Evolutionary conservation across 2,113 vertebrate genomes (phyloP).

Genomic region (Anas platyrhynchos): DNA sequence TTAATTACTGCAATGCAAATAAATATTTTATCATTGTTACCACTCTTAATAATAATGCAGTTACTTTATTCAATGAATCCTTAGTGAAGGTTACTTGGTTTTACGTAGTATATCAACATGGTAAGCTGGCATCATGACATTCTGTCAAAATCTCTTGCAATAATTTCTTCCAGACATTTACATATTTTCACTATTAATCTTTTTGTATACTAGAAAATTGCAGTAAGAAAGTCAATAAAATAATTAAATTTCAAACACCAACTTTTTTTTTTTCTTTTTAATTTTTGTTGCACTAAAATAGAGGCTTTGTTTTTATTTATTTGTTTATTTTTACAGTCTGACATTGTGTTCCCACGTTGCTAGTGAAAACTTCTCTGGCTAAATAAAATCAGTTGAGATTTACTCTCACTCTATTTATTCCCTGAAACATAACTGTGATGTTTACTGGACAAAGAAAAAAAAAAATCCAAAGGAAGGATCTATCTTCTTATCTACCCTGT

Average conservation of each 20-base stretch:
- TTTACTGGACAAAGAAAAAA: not conserved
- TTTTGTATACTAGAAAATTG: not conserved
- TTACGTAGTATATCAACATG: not conserved
- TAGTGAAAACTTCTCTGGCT: constrained; percentile 38
- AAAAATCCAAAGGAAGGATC: not conserved
- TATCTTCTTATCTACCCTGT: not conserved
- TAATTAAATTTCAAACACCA: constrained; percentile 7
- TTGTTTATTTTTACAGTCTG: constrained; percentile 32
- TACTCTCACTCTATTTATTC: constrained; percentile 7
- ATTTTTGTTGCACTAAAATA: not conserved
- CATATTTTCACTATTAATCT: not conserved
- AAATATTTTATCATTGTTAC: not conserved
- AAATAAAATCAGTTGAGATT: constrained; percentile 31
- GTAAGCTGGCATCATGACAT: not conserved
- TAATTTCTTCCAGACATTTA: not conserved
- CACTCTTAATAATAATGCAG: not conserved
- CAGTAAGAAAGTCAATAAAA: constrained; percentile 26
- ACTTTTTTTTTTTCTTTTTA: not conserved
- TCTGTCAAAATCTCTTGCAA: not conserved
- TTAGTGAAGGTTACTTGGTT: not conserved
- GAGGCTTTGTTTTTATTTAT: constrained; percentile 39
- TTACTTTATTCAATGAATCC: not conserved
- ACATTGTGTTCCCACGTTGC: not conserved
- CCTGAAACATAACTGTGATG: not conserved
- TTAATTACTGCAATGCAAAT: not conserved